A percentile compares a stretch with the other conserved stretches of the same genome.
Conservation (phyloP, 2,797 vertebrate genomes). For the Alcedo quadribrachys region DNA sequence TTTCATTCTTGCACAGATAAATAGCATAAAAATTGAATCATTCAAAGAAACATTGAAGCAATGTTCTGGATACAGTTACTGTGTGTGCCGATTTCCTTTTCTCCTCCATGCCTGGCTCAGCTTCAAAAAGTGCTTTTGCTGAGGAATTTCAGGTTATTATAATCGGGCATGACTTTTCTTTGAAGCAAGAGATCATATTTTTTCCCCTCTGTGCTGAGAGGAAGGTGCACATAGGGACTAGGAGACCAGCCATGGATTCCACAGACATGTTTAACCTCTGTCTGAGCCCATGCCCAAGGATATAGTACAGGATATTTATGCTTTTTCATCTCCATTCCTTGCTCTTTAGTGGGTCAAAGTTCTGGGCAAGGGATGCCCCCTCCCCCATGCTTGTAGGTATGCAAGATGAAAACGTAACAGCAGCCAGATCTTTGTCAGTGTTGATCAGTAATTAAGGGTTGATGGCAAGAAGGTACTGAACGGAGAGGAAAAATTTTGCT, state of each 20-base stretch:
- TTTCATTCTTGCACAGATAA: constrained; percentile 43
- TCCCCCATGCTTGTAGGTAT: fast-evolving
- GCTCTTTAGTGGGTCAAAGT: neutral
- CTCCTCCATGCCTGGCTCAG: neutral
- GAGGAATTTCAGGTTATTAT: neutral
- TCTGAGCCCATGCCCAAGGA: neutral
- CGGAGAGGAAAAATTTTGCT: neutral
- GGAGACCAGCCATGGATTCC: neutral
- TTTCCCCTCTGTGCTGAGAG: neutral
- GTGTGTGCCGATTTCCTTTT: neutral
- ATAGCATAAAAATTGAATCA: constrained; percentile 10
- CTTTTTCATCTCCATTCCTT: neutral
- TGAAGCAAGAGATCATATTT: neutral
- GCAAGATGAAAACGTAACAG: neutral
- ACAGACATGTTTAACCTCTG: fast-evolving
- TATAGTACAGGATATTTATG: neutral
- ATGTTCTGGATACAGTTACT: neutral
- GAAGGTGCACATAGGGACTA: neutral
- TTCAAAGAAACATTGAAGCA: constrained; percentile 13
- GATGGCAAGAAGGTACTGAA: neutral
- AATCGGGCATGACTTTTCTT: neutral
- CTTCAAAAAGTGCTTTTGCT: neutral
- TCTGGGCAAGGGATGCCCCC: neutral
- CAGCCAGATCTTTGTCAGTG: neutral
- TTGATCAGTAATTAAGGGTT: neutral